phyloP scores from a whole-genome alignment of 2,888 invertebrate species.

The Aethes cnicana region DNA sequence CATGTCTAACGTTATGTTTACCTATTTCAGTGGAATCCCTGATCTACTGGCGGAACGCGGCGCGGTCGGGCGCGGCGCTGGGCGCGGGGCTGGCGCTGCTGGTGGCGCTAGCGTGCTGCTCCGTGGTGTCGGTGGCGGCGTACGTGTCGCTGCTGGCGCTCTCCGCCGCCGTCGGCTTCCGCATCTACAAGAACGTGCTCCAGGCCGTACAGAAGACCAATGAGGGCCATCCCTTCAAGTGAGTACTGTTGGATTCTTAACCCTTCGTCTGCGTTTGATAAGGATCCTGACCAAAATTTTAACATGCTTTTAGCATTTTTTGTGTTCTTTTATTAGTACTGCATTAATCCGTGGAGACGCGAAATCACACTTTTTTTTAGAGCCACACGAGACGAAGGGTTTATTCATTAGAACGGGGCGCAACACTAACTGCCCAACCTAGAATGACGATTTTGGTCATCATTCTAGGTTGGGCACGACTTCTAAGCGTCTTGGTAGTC shows the following conservation, averaged over 20 bases:
- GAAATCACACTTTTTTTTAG: too few species aligned
- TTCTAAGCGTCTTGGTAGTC: too few species aligned
- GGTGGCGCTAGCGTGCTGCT: constrained; percentile 96
- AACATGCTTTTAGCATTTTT: too few species aligned
- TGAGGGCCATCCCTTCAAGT: constrained; percentile 99
- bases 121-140: constrained; percentile 96
- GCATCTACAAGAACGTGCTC: constrained; percentile 97
- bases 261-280: too few species aligned
- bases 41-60: constrained; percentile 98
- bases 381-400: too few species aligned
- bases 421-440: too few species aligned
- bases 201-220: constrained; percentile 97
- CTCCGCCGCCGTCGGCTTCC: constrained; percentile 94
- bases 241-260: constrained; percentile 56
- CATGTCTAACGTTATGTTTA: constrained; percentile 16
- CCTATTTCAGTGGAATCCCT: constrained; percentile 95
- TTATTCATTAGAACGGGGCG: too few species aligned
- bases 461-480: too few species aligned
- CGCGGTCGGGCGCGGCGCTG: constrained; percentile 96
- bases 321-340: too few species aligned
- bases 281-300: too few species aligned
- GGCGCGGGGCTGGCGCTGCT: constrained; percentile 94
- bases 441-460: too few species aligned
- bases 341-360: too few species aligned
- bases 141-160: constrained; percentile 94